phyloP scores from a whole-genome alignment of 2,888 invertebrate genomes.

The Eristalis intricaria region DNA sequence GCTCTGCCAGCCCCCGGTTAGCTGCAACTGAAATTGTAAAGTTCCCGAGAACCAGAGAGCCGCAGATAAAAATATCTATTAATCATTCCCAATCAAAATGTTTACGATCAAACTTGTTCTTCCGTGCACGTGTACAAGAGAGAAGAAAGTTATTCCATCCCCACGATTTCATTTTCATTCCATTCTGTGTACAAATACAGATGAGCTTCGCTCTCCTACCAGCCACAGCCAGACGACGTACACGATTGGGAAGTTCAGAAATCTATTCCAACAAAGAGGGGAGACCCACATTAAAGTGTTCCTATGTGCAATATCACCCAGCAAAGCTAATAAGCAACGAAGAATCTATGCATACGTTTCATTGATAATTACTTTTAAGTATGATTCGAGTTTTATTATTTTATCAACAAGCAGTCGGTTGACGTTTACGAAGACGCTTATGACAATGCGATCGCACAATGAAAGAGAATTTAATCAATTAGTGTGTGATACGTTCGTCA shows the following conservation, averaged over 20 bases:
- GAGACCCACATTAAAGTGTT: not conserved
- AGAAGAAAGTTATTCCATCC: too few relatives aligned
- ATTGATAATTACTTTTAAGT: not conserved
- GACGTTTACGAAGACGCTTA: not conserved
- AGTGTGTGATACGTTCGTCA: not conserved
- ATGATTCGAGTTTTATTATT: not conserved
- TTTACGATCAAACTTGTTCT: too few relatives aligned
- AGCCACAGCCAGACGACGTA: not conserved
- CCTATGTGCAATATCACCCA: not conserved
- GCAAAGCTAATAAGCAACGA: not conserved
- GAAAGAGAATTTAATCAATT: not conserved
- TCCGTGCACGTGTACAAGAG: too few relatives aligned
- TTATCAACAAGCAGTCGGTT: not conserved
- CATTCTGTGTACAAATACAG: not conserved
- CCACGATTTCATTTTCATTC: not conserved
- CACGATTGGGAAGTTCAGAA: not conserved
- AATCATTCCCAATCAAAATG: too few relatives aligned
- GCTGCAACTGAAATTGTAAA: too few relatives aligned
- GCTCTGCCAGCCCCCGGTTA: too few relatives aligned
- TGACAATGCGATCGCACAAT: not conserved
- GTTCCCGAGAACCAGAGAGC: too few relatives aligned
- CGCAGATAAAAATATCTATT: too few relatives aligned
- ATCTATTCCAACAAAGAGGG: not conserved
- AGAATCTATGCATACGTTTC: not conserved
- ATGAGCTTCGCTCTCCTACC: not conserved